Base-by-base conservation (phyloP, 2,797 vertebrate genomes). In the Leucoraja ocellata region DNA sequence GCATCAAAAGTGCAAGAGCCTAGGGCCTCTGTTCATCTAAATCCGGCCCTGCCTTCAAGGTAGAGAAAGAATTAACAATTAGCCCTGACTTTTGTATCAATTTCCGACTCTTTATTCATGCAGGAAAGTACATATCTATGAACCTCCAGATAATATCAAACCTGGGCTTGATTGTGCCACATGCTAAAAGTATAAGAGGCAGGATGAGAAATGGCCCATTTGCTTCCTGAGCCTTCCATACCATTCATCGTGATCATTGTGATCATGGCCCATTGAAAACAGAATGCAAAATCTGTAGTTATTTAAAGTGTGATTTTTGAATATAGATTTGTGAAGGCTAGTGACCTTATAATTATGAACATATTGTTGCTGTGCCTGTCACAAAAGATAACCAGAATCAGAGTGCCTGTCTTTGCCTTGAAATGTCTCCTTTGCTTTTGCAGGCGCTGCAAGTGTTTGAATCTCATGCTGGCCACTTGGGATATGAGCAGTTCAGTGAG, bases 381-480 rank as follows among this genome's bases (percentile, higher is more conserved):
- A 54, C 23, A 46, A 11, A 46, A 46, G 39, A 8, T 81, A 63
- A 63, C 25, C 54, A 63, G 54, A 86, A 28, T 14, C 61, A 63
- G 54, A n/a, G 28, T 32, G n/a, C 16, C n/a, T 79, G 25, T 83
- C 25, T 81, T 4, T 36, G 1, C 39, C 1, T 14, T 63, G 23
- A 4, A 76, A 68, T 80, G 28, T 1, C 14, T 21, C 32, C 28
- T 73, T 79, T 1, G 76, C 54, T 74, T 0, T 93, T 94, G 4
- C 95, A 99, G 99, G 98, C 98, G 0, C 95, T 99, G 94, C 99
- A 99, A 96, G 97, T 99, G 93, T 99, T 99, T 39, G 99, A 99
- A 95, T 99, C 99, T 46, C 98, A 99, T 0, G 98, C 99, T 0
- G 99, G 99, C 39, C 97, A 98, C 94, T 95, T 99, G 95, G 98